These are phyloP conservation scores for Gobiocypris rarus DNA, from an alignment of 2,113 vertebrate genomes.

Conservation along the genomic window DNA sequence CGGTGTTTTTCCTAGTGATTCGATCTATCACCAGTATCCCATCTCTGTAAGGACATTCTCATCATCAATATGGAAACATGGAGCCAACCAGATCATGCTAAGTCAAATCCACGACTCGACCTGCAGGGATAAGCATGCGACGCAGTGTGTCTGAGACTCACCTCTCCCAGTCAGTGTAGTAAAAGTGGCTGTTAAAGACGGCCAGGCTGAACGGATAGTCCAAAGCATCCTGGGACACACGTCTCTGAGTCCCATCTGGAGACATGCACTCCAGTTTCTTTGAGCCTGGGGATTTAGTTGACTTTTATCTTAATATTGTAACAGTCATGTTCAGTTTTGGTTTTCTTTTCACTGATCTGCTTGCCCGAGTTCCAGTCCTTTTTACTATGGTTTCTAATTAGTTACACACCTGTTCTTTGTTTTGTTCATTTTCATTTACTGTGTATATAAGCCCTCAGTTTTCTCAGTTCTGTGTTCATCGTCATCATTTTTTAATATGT, in stretches of 20 bases:
- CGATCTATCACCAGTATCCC: conserved; percentile 81
- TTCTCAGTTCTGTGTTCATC: too few relatives aligned
- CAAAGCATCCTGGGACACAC: conserved; percentile 75
- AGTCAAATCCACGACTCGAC: background rate
- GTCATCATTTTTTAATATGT: too few relatives aligned
- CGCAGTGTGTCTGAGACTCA: conserved; percentile 58
- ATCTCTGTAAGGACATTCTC: conserved; percentile 68
- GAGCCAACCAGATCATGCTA: background rate
- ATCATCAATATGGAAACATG: background rate
- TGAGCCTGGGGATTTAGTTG: conserved; percentile 71
- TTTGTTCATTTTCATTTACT: too few relatives aligned
- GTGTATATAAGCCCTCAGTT: too few relatives aligned
- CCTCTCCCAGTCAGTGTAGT: conserved; percentile 86
- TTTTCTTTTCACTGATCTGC: too few relatives aligned
- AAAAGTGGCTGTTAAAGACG: conserved; percentile 80
- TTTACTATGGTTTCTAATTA: too few relatives aligned
- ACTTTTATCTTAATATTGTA: background rate
- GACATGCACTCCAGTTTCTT: conserved; percentile 81
- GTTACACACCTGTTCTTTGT: too few relatives aligned
- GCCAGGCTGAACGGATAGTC: conserved; percentile 84
- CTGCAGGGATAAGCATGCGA: too few relatives aligned
- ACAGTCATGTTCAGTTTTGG: too few relatives aligned
- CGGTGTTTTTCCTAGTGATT: conserved; percentile 70
- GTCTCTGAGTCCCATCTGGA: conserved; percentile 76
- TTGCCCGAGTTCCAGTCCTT: too few relatives aligned